These are phyloP conservation scores for Tetheella fluctuosa DNA, from an alignment of 2,888 invertebrate species.

Conservation along the genomic window DNA sequence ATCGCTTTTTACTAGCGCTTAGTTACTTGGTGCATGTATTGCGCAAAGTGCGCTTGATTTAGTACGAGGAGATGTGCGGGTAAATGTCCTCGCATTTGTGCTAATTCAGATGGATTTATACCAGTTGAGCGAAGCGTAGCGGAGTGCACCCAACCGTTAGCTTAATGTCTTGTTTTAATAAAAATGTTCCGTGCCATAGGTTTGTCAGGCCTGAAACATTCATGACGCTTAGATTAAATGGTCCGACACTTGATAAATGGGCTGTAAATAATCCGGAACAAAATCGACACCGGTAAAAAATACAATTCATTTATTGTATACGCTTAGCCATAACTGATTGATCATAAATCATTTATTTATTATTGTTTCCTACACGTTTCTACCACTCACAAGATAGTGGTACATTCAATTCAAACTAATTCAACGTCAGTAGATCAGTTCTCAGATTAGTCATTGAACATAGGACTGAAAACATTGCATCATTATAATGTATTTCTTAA, in stretches of 20 bases:
- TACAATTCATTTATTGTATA: conserved; percentile 41
- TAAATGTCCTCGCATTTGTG: conserved; percentile 59
- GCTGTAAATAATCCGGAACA: conserved; percentile 57
- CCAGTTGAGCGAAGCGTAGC: conserved; percentile 43
- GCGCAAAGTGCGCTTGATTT: conserved; percentile 56
- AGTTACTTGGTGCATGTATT: conserved; percentile 29
- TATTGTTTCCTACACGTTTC: not conserved
- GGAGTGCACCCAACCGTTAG: conserved; percentile 49
- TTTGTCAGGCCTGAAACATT: conserved; percentile 61
- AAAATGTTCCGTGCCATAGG: conserved; percentile 50
- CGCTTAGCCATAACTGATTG: conserved; percentile 9
- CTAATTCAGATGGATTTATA: conserved; percentile 69
- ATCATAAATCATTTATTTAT: conserved; percentile 9
- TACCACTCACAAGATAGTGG: not conserved
- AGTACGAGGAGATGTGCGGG: conserved; percentile 58
- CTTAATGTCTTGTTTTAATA: conserved; percentile 55
- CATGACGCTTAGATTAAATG: conserved; percentile 73
- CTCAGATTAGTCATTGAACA: too few relatives aligned
- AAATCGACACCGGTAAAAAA: conserved; percentile 56
- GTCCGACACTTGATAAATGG: conserved; percentile 67
- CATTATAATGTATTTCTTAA: not conserved
- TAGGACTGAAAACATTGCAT: too few relatives aligned
- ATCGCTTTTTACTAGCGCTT: conserved; percentile 4
- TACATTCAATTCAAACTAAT: not conserved
- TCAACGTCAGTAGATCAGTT: too few relatives aligned